Conservation (phyloP, 2,113 vertebrate genomes). For the Corythoichthys intestinalis region DNA sequence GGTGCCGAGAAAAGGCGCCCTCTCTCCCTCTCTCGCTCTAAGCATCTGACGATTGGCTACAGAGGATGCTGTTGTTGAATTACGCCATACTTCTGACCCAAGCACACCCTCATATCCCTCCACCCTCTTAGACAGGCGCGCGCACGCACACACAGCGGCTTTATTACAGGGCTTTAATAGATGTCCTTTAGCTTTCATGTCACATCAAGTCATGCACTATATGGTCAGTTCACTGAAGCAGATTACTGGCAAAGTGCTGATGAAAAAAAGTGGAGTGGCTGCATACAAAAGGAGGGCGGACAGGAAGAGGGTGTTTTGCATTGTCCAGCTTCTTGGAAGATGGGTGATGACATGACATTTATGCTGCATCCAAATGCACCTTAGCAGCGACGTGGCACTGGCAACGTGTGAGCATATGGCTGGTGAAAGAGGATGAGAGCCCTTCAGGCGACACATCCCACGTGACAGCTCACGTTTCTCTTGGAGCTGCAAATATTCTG, state of each 20-base stretch:
- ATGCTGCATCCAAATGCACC: conserved; percentile 43
- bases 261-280: conserved; percentile 32
- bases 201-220: conserved; percentile 55
- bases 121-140: background rate
- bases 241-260: conserved; percentile 72
- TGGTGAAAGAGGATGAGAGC: conserved; percentile 42
- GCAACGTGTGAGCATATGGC: conserved; percentile 49
- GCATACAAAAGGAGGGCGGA: conserved; percentile 6
- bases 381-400: conserved; percentile 53
- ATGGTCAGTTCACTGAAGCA: conserved; percentile 61
- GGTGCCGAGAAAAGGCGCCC: background rate
- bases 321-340: conserved; percentile 13
- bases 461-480: conserved; percentile 51
- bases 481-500: conserved; percentile 35
- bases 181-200: conserved; percentile 71
- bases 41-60: conserved; percentile 39
- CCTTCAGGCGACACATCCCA: conserved; percentile 32
- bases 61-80: conserved; percentile 63
- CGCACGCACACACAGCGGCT: background rate
- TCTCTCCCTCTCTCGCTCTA: conserved; percentile 19
- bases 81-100: conserved; percentile 63
- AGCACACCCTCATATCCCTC: conserved; percentile 27
- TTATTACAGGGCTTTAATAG: conserved; percentile 49
- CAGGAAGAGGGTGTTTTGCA: background rate
- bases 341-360: conserved; percentile 24